Evolutionary conservation across 2,797 vertebrate genomes (phyloP).

Genomic region (Allobates femoralis): DNA sequence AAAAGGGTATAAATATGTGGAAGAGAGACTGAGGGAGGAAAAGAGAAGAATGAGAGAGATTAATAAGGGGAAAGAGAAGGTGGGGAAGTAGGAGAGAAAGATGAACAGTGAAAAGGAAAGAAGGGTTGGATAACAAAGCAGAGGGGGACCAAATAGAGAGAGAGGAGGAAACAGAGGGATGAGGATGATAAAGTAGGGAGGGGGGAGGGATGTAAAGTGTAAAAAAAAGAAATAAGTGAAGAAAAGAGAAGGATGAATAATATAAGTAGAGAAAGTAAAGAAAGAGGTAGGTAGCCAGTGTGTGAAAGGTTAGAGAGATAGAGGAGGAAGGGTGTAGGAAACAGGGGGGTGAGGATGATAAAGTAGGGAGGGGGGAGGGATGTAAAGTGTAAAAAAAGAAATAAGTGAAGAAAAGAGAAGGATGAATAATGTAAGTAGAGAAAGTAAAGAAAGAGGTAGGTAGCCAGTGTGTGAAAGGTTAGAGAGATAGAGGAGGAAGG

Average conservation of each 20-base stretch:
- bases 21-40: not conserved
- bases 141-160: not conserved
- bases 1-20: not conserved
- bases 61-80: not conserved
- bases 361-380: not conserved
- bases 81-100: not conserved
- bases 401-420: no score
- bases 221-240: no score
- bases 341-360: not conserved
- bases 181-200: not conserved
- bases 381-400: no score
- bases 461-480: no score
- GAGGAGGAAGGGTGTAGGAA: not conserved
- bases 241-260: no score
- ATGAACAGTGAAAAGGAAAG: not conserved
- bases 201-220: no score
- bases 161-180: not conserved
- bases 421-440: no score
- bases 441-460: no score
- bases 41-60: not conserved
- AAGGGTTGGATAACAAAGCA: not conserved
- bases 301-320: not conserved
- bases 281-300: no score
- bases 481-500: not conserved
- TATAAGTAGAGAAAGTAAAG: no score